Evolutionary conservation across 2,113 vertebrate genomes (phyloP), one percentile per base, ranked within the genome.

Genomic region (Sinosuthora webbiana): DNA sequence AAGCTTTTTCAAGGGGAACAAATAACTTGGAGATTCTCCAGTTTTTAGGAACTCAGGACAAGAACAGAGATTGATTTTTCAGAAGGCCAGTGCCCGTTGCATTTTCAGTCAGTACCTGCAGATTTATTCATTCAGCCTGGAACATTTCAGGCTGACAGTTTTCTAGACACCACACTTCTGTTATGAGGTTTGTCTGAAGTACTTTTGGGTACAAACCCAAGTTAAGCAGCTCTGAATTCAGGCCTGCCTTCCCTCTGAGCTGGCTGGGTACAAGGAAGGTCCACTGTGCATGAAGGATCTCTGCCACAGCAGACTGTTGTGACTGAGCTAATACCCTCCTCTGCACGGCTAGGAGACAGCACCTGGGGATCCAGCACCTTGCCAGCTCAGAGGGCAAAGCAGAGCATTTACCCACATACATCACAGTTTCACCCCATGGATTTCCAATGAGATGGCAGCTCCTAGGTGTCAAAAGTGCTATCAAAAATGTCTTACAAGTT

Each of bases 1-100:
- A 83, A 88, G 42, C 13, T 90, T 90, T 80, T 74, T 70, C 44
- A 80, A 83, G 82, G 84, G 62, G 62, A 69, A 65, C 16, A 76
- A 73, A 70, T 70, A 25, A 30, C 15, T 47, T 83, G 33, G 39
- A 88, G 15, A 18, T 68, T 65, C n/a, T 93, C n/a, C 30, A 85
- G 49, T 10, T 70, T 71, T 89, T 50, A 45, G 42, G 31, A 80
- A 7, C 11, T 70, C 19, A 18, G 18, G 60, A 63, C 39, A 23
- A 41, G 41, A 69, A 33, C 6, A 19, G 20, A 57, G 22, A 27
- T 16, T 60, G 49, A 27, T 45, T 88, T 88, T 85, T 83, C 27
- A 47, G 57, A 28, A 60, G 11, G 15, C 39, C 21, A 28, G 8
- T 68, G 18, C 11, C 49, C 11, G 5, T 5, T 70, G 25, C 15